Evolutionary conservation across 2,888 invertebrate genomes (phyloP).

Genomic region (Polydrusus pterygomalis): DNA sequence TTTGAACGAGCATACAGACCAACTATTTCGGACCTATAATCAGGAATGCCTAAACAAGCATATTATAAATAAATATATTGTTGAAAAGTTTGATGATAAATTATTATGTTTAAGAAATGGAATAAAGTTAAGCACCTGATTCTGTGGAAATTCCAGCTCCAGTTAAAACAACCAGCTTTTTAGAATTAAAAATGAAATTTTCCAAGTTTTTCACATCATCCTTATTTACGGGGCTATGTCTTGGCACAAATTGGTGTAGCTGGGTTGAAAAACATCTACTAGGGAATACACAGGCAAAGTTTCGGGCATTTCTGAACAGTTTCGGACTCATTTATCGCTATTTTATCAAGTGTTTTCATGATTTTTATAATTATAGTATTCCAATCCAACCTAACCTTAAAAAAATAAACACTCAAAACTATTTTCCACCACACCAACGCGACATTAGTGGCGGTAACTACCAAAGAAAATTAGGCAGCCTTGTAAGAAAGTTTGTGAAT

Average conservation of each 20-base stretch:
- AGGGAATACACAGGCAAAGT: neutral
- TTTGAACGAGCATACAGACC: constrained; percentile 92
- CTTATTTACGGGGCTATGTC: constrained; percentile 78
- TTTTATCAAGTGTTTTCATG: neutral
- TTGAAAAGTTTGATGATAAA: neutral
- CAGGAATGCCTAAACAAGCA: constrained; percentile 85
- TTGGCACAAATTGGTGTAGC: constrained; percentile 79
- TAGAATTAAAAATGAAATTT: constrained; percentile 76
- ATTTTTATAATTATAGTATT: neutral
- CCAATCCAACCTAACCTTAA: constrained; percentile 18
- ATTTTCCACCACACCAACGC: neutral
- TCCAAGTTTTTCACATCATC: constrained; percentile 77
- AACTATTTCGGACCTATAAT: constrained; percentile 94
- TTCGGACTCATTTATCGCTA: neutral
- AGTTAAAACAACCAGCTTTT: constrained; percentile 83
- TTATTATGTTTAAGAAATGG: neutral
- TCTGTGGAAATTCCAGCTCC: constrained; percentile 98
- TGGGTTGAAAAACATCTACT: constrained; percentile 23
- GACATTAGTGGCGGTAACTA: neutral
- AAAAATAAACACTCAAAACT: neutral
- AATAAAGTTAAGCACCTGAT: constrained; percentile 76
- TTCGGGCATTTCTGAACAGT: neutral
- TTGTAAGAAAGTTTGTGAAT: no score
- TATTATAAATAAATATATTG: constrained; percentile 11
- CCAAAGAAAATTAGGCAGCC: no score